These are phyloP conservation scores for Notolepis coatsorum DNA, from an alignment of 2,797 vertebrate species.

Conservation along the genomic window DNA sequence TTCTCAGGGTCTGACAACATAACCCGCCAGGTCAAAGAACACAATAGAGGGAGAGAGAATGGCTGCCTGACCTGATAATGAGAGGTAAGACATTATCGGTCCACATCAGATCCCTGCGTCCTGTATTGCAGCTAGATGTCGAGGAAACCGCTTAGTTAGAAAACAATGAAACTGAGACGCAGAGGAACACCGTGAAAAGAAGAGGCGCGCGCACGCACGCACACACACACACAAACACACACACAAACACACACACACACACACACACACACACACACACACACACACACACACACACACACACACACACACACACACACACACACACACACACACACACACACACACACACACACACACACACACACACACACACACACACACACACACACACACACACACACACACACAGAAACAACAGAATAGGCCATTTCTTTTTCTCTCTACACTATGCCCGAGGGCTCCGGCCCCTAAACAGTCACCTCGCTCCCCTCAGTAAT, in stretches of 20 bases:
- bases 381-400: conserved; percentile 4
- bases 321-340: not conserved
- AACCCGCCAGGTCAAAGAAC: conserved; percentile 65
- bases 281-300: not conserved
- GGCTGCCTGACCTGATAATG: conserved; percentile 65
- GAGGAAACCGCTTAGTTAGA: conserved; percentile 73
- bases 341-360: conserved; percentile 17
- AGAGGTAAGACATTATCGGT: conserved; percentile 41
- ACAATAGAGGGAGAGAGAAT: conserved; percentile 64
- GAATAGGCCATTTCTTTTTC: conserved; percentile 48
- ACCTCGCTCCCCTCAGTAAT: conserved; percentile 75
- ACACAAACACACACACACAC: conserved; percentile 18
- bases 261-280: conserved; percentile 7
- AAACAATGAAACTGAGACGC: conserved; percentile 72
- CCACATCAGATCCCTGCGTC: conserved; percentile 64
- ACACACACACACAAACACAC: conserved; percentile 15
- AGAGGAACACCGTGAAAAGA: conserved; percentile 69
- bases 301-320: conserved; percentile 9
- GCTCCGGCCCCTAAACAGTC: conserved; percentile 68
- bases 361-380: conserved; percentile 19
- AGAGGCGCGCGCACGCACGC: conserved; percentile 20
- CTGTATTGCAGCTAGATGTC: conserved; percentile 63
- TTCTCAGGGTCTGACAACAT: conserved; percentile 65
- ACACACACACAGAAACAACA: conserved; percentile 58
- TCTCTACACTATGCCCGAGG: conserved; percentile 56